Percentiles rank a stretch among this genome's conserved stretches.
Conservation (phyloP, 2,888 invertebrate genomes). For the Dynastes tityus region DNA sequence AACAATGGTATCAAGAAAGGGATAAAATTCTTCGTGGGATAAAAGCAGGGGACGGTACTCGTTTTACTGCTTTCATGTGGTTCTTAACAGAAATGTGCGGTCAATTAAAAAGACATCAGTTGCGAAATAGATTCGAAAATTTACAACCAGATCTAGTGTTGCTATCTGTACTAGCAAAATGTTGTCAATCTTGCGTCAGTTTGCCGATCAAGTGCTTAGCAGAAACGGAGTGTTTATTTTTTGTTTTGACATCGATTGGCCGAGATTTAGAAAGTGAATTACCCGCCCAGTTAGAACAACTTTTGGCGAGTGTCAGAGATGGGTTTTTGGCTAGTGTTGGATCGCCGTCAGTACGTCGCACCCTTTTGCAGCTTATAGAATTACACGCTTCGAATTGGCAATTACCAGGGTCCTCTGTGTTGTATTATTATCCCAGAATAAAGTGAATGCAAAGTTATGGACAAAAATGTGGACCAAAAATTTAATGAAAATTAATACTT, state of each 20-base stretch:
- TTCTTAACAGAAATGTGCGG: conserved; percentile 94
- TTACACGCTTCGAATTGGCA: conserved; percentile 94
- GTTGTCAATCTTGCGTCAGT: conserved; percentile 90
- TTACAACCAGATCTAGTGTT: conserved; percentile 83
- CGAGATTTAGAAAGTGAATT: conserved; percentile 89
- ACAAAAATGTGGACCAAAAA: conserved; percentile 43
- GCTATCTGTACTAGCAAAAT: conserved; percentile 88
- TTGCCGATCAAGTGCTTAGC: conserved; percentile 86
- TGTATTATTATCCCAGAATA: conserved; percentile 86
- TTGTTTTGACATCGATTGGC: conserved; percentile 90
- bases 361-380: conserved; percentile 91
- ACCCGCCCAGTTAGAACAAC: conserved; percentile 84
- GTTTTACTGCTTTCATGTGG: conserved; percentile 88
- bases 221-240: conserved; percentile 91
- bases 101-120: conserved; percentile 82
- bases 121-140: conserved; percentile 74
- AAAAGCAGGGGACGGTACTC: conserved; percentile 77
- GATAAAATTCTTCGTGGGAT: conserved; percentile 76
- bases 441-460: conserved; percentile 61
- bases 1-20: conserved; percentile 88
- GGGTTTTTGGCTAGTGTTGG: conserved; percentile 85
- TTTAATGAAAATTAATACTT: conserved; percentile 40
- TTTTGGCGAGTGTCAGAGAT: conserved; percentile 87
- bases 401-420: conserved; percentile 89
- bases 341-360: conserved; percentile 85